Conservation (phyloP, 2,113 vertebrate genomes). For the Sinocyclocheilus anshuiensis region DNA sequence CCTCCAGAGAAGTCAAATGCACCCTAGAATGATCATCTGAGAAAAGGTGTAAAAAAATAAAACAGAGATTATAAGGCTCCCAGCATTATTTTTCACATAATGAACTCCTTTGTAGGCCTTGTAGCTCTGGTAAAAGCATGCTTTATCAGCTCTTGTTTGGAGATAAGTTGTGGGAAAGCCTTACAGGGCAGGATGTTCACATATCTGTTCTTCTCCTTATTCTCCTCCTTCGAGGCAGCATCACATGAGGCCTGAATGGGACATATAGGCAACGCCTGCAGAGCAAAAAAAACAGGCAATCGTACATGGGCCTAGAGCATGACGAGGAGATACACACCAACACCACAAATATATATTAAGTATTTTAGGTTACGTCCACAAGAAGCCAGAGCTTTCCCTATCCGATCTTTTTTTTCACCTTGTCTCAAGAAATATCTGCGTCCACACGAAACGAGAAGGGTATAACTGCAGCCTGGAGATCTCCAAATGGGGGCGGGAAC, state of each 20-base stretch:
- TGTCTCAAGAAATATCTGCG: too few species aligned
- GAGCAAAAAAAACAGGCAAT: not conserved
- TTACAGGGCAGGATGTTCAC: slow-evolving; percentile 98
- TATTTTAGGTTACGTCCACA: not conserved
- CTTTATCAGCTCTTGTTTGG: slow-evolving; percentile 9
- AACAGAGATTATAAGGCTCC: not conserved
- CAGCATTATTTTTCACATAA: not conserved
- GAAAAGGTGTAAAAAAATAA: not conserved
- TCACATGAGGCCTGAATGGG: slow-evolving; percentile 96
- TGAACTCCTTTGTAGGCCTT: not conserved
- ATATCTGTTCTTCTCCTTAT: slow-evolving; percentile 99
- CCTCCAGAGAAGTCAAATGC: slow-evolving; percentile 91
- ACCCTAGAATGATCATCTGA: slow-evolving; percentile 97
- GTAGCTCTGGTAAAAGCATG: not conserved
- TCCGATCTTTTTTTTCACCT: too few species aligned
- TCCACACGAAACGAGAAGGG: too few species aligned
- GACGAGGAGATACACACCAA: not conserved
- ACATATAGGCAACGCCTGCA: slow-evolving; percentile 91
- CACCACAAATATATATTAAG: not conserved
- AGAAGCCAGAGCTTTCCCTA: too few species aligned
- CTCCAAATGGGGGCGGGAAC: too few species aligned
- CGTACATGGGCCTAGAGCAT: not conserved
- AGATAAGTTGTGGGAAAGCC: slow-evolving; percentile 56
- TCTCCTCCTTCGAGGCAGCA: slow-evolving; percentile 97
- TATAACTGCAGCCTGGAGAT: too few species aligned